Percentiles rank a stretch among this genome's conserved stretches.
These are phyloP conservation scores for Muschampia plurimacula DNA, from an alignment of 2,888 invertebrate species.

Conservation along the genomic window DNA sequence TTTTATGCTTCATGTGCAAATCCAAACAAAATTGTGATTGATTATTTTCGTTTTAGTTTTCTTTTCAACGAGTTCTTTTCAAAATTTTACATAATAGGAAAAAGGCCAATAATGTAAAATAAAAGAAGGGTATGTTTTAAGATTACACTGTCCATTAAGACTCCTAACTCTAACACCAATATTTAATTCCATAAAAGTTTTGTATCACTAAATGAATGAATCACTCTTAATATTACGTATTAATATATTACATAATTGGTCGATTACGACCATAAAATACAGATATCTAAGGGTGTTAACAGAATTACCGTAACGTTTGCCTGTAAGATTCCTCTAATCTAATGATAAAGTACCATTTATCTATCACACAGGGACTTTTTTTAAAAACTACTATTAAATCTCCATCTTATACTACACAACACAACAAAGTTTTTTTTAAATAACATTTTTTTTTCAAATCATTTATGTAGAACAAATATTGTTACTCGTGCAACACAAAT, in stretches of 20 bases:
- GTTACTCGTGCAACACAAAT: neutral
- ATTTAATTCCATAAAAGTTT: constrained; percentile 27
- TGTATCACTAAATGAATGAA: constrained; percentile 12
- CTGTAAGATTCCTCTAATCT: constrained; percentile 40
- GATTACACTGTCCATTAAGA: constrained; percentile 9
- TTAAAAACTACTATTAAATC: constrained; percentile 30
- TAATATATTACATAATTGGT: constrained; percentile 7
- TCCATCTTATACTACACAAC: constrained; percentile 26
- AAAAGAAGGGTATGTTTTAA: neutral
- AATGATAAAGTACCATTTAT: constrained; percentile 44
- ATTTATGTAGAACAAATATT: too few species aligned
- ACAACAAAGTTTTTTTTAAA: neutral
- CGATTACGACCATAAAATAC: constrained; percentile 24
- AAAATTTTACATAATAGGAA: neutral
- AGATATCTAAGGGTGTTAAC: constrained; percentile 23
- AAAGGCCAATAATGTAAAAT: neutral
- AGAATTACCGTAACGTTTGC: constrained; percentile 11
- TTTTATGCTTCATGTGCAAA: too few species aligned
- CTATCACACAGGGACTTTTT: constrained; percentile 38
- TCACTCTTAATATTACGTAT: constrained; percentile 32
- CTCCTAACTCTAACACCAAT: constrained; percentile 28
- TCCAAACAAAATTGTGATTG: too few species aligned
- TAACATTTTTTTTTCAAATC: too few species aligned
- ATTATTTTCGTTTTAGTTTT: neutral
- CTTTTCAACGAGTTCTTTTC: neutral